These are phyloP conservation scores for Umimayanthus chanpuru DNA, from an alignment of 92 coral and sea anemone genomes.

Conservation along the genomic window DNA sequence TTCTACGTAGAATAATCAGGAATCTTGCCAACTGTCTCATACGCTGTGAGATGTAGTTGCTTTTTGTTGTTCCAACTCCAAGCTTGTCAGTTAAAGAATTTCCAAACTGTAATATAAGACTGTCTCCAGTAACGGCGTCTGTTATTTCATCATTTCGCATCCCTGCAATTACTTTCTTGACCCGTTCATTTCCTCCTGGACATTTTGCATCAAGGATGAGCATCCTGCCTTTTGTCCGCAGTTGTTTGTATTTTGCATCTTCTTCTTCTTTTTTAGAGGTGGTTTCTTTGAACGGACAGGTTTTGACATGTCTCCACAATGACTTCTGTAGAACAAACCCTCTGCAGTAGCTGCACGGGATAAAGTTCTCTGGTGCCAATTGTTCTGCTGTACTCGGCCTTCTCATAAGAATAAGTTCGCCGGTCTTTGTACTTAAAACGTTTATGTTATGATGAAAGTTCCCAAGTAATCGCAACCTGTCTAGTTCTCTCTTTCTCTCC, in stretches of 20 bases:
- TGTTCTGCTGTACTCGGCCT: constrained; percentile 4
- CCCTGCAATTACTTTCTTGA: constrained; percentile 42
- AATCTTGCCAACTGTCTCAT: constrained; percentile 64
- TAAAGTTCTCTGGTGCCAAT: constrained; percentile 42
- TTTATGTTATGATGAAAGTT: constrained; percentile 39
- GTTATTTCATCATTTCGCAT: constrained; percentile 65
- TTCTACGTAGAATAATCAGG: constrained; percentile 18
- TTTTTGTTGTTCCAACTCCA: constrained; percentile 36
- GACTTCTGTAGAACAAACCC: constrained; percentile 51
- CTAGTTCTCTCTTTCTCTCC: constrained; percentile 6
- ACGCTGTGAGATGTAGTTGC: constrained; percentile 43
- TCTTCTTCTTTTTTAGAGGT: not conserved
- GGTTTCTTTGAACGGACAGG: constrained; percentile 24
- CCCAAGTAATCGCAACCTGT: constrained; percentile 15
- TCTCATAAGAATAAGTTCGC: not conserved
- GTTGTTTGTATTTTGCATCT: constrained; percentile 36
- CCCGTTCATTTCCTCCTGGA: not conserved
- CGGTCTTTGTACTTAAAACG: constrained; percentile 6
- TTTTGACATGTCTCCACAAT: constrained; percentile 58
- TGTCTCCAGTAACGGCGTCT: constrained; percentile 28
- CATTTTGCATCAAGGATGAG: constrained; percentile 14
- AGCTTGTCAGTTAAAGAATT: constrained; percentile 45
- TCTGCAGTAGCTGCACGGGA: constrained; percentile 53
- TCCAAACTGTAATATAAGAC: constrained; percentile 48
- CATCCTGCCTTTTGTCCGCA: constrained; percentile 45